Evolutionary conservation across 2,797 vertebrate genomes (phyloP).

Genomic region (Neosilurus hyrtlii): DNA sequence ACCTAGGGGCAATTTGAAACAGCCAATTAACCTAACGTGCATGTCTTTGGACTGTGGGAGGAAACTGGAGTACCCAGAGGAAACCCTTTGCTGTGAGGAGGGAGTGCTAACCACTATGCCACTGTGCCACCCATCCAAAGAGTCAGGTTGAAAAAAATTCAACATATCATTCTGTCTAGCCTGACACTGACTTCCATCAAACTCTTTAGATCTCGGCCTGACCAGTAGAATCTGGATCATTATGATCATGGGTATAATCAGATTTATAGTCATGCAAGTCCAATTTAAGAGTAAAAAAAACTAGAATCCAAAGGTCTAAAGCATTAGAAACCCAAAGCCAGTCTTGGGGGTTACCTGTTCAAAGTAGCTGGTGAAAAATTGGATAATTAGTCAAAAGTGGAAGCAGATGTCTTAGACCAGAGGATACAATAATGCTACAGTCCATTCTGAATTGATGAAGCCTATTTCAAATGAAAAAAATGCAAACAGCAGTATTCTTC

Average conservation of each 20-base stretch:
- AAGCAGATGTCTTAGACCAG: neutral
- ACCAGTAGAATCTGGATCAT: neutral
- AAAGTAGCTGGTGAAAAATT: neutral
- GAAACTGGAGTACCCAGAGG: no score
- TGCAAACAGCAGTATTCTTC: neutral
- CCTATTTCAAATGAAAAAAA: neutral
- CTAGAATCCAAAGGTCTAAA: neutral
- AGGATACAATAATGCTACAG: neutral
- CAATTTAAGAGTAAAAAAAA: slow-evolving; percentile 2
- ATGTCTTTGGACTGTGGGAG: no score
- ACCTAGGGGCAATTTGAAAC: no score
- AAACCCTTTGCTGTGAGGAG: no score
- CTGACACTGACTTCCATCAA: neutral
- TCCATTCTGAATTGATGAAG: neutral
- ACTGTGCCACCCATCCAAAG: no score
- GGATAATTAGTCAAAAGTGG: neutral
- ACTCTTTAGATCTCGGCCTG: no score
- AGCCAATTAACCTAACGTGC: no score
- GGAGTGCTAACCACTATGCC: no score
- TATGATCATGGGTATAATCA: neutral
- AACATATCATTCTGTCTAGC: neutral
- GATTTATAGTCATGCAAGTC: neutral
- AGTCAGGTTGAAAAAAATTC: neutral
- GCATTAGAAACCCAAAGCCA: neutral
- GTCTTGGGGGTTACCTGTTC: neutral